Base-by-base conservation (phyloP, 2,113 vertebrate species). In the Hymenochirus boettgeri region DNA sequence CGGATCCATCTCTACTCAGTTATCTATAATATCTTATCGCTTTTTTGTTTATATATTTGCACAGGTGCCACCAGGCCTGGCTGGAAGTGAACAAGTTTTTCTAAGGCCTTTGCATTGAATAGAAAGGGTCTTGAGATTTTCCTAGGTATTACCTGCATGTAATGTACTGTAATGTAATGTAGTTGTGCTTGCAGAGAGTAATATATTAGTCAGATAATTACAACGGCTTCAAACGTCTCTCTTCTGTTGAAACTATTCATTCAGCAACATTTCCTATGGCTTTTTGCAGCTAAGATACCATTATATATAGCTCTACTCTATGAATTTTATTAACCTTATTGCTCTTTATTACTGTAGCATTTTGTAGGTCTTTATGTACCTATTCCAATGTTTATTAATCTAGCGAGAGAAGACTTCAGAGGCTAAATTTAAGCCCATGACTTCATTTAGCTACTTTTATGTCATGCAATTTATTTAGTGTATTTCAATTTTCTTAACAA, bases 291-390 rank as follows among this genome's bases (percentile, higher is more conserved):
- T 66, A 58, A 66, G 37, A 58, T 52, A 51, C 55, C 33, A 51
- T 66, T 59, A 66, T 51, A 56, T 26, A 51, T 58, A 59, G 46
- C 25, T 26, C 23, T 39, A 23, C 5, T 22, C 46, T 51, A 39
- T 25, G 23, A 6, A 21, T 59, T 59, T 46, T 35, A 39, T 27
- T 27, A 39, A 66, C 47, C 64, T 58, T 23, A 26, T 19, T 52
- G 29, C 27, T 66, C 64, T 66, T 55, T 51, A 66, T 66, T 66
- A 66, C 55, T 22, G 47, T 58, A 31, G 37, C 56, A 52, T 66
- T 59, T 59, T 66, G 37, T 21, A 35, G 29, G 54, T 27, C 45
- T 63, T 53, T 54, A 6, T 42, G 23, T 23, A 8, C 33, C 21
- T 64, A 31, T 64, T 39, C 22, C 7, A 7, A 33, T 17, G 55